phyloP scores from a whole-genome alignment of 2,888 invertebrate species.

The Cheilosia soror region DNA sequence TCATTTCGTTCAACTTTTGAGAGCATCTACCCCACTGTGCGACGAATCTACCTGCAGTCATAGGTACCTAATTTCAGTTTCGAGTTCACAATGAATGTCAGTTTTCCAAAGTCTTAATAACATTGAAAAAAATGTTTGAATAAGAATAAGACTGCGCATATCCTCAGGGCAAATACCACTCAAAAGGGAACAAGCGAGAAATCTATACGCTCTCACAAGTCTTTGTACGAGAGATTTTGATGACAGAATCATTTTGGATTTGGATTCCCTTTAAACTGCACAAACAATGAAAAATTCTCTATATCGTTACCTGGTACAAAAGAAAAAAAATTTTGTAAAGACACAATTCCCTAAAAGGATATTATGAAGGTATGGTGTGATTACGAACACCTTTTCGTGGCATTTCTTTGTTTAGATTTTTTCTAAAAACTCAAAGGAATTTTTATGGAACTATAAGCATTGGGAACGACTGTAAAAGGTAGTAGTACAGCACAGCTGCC shows the following conservation, averaged over 20 bases:
- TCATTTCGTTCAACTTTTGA: no score
- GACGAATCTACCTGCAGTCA: no score
- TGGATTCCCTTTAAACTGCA: conserved; percentile 1
- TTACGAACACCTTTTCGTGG: conserved; percentile 72
- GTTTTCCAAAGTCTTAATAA: neutral
- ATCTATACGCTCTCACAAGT: no score
- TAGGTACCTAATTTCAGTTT: neutral
- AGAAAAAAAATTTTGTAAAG: neutral
- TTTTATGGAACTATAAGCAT: no score
- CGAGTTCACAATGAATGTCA: neutral
- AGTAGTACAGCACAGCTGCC: no score
- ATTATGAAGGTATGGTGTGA: conserved; percentile 62
- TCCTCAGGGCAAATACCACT: neutral
- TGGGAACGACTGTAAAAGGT: no score
- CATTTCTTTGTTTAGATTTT: conserved; percentile 29
- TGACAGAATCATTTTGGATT: conserved; percentile 6
- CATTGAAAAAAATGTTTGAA: no score
- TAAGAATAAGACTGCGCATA: neutral
- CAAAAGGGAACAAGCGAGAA: no score
- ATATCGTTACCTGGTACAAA: no score
- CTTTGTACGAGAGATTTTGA: conserved; percentile 1
- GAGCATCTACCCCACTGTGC: no score
- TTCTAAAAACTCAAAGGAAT: no score
- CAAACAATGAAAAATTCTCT: neutral
- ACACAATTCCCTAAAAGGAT: conserved; percentile 54